A percentile compares a stretch with the other conserved stretches of the same genome.
Conservation (phyloP, 2,888 invertebrate species). For the Baccha elongata region DNA sequence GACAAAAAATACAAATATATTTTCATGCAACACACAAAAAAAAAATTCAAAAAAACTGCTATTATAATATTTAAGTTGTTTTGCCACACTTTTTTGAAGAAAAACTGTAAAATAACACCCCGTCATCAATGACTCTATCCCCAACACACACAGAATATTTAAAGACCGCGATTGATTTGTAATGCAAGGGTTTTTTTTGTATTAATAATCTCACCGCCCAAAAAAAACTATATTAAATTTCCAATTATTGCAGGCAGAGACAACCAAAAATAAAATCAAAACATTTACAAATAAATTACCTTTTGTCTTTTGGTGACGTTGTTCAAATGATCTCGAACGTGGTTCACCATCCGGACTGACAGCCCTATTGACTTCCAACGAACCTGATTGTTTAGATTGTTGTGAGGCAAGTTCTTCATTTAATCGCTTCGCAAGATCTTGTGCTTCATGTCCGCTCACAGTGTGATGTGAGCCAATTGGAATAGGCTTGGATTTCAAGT, state of each 20-base stretch:
- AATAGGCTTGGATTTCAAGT: constrained; percentile 88
- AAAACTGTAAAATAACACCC: constrained; percentile 32
- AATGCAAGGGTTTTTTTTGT: constrained; percentile 52
- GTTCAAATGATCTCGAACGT: constrained; percentile 87
- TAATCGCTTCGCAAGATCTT: constrained; percentile 88
- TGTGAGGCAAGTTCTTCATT: constrained; percentile 85
- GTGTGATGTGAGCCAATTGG: constrained; percentile 88
- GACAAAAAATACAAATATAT: constrained; percentile 19
- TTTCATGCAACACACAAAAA: constrained; percentile 22
- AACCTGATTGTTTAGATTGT: constrained; percentile 77
- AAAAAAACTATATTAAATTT: constrained; percentile 61
- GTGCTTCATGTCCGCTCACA: constrained; percentile 91
- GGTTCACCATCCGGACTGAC: constrained; percentile 85
- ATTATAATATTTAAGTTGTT: constrained; percentile 36
- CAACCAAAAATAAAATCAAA: constrained; percentile 28
- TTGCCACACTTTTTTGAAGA: constrained; percentile 38
- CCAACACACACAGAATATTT: constrained; percentile 44
- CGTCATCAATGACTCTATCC: constrained; percentile 67
- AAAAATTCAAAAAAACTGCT: constrained; percentile 27
- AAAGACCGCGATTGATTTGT: constrained; percentile 17
- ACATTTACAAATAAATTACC: constrained; percentile 74
- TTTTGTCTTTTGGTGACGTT: constrained; percentile 82
- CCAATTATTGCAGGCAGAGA: constrained; percentile 52
- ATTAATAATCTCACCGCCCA: constrained; percentile 46
- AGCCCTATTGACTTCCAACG: constrained; percentile 80